These are phyloP conservation scores for Volucella inanis DNA, from an alignment of 2,888 invertebrate genomes.

Conservation along the genomic window DNA sequence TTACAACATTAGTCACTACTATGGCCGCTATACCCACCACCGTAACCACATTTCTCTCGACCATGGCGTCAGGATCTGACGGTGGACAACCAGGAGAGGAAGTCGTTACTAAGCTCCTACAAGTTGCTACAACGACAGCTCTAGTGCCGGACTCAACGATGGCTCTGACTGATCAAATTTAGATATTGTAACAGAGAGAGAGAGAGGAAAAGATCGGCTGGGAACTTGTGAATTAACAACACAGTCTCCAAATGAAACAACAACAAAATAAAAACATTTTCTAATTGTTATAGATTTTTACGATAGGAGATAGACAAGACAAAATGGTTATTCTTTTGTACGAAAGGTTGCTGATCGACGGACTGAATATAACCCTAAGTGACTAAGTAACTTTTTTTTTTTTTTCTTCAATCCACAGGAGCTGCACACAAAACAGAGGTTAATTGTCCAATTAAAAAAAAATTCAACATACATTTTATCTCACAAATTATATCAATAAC, in stretches of 20 bases:
- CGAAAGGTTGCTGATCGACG: constrained; percentile 70
- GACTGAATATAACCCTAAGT: constrained; percentile 62
- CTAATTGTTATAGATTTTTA: constrained; percentile 61
- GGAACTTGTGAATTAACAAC: constrained; percentile 21
- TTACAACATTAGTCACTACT: constrained; percentile 77
- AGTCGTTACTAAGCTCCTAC: constrained; percentile 61
- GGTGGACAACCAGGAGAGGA: constrained; percentile 53
- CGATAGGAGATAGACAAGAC: constrained; percentile 39
- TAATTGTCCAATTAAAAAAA: constrained; percentile 27
- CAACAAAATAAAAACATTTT: constrained; percentile 24
- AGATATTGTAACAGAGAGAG: constrained; percentile 5
- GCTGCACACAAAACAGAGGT: constrained; percentile 44
- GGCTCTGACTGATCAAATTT: constrained; percentile 47
- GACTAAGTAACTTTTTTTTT: constrained; percentile 61
- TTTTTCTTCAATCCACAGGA: constrained; percentile 21
- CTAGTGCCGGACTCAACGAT: constrained; percentile 47
- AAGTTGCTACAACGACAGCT: constrained; percentile 50
- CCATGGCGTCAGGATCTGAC: constrained; percentile 74
- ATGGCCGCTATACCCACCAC: constrained; percentile 78
- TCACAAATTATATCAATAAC: constrained; percentile 43
- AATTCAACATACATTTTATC: constrained; percentile 18
- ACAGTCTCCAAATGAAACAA: constrained; percentile 10
- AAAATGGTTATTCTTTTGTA: constrained; percentile 68
- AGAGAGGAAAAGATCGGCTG: constrained; percentile 9
- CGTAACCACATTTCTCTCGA: constrained; percentile 79